Evolutionary conservation across 2,797 vertebrate species (phyloP).

Genomic region (Melanotaenia maccullochi): DNA sequence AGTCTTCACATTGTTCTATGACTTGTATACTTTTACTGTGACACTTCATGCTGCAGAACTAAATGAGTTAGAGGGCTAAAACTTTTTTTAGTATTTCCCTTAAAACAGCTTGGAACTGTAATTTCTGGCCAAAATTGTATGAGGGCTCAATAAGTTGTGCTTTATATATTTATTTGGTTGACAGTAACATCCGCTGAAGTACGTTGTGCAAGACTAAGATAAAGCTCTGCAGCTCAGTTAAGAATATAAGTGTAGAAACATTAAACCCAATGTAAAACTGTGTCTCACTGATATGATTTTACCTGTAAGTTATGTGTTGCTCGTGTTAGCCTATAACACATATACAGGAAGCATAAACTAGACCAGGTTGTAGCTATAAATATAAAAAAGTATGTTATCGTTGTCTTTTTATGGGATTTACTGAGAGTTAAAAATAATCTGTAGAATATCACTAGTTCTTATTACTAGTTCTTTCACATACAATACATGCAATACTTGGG

Average conservation of each 20-base stretch:
- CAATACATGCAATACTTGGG: neutral
- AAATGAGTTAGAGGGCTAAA: conserved; percentile 2
- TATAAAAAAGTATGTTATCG: no score
- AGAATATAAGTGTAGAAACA: no score
- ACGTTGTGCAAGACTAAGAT: neutral
- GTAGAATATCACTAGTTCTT: no score
- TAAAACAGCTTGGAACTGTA: neutral
- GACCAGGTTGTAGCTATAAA: no score
- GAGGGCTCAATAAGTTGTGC: neutral
- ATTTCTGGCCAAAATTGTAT: neutral
- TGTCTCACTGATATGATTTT: no score
- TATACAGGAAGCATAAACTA: no score
- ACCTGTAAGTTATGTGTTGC: no score
- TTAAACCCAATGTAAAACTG: no score
- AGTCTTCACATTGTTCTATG: neutral
- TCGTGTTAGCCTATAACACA: no score
- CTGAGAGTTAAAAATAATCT: no score
- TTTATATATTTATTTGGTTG: neutral
- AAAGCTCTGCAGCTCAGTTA: no score
- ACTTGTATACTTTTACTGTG: neutral
- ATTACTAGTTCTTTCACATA: neutral
- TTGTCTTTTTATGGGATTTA: no score
- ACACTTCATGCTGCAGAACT: neutral
- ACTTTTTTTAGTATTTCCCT: neutral
- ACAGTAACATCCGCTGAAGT: neutral